Percentiles rank a stretch among this genome's conserved stretches.
Evolutionary conservation across 2,113 vertebrate genomes (phyloP).

Genomic region (Choloepus hoffmanni): DNA sequence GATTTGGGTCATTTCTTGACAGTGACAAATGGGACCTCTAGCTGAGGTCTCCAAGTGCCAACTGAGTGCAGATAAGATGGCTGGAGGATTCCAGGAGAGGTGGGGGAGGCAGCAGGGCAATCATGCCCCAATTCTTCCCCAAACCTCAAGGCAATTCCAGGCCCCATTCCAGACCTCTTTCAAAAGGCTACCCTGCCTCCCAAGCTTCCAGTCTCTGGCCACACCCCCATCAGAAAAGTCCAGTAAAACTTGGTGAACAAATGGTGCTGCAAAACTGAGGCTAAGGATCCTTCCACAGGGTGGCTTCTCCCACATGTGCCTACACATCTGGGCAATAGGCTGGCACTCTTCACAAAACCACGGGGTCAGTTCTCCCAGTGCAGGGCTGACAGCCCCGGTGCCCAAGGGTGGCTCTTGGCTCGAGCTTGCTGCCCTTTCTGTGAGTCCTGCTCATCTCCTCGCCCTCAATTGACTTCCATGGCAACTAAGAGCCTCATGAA

Average conservation of each 20-base stretch:
- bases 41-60: background rate
- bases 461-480: background rate
- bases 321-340: background rate
- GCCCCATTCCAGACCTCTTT: background rate
- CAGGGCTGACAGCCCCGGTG: background rate
- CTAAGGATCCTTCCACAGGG: too few species aligned
- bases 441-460: background rate
- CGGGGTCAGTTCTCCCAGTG: background rate
- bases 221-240: background rate
- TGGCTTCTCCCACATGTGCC: background rate
- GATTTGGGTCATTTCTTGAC: constrained; percentile 19
- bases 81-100: background rate
- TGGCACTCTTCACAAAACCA: background rate
- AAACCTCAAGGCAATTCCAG: background rate
- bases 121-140: background rate
- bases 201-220: background rate
- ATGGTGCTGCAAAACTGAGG: constrained; percentile 26
- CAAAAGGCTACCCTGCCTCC: background rate
- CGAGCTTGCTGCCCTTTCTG: background rate
- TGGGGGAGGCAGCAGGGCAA: background rate
- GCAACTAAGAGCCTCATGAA: background rate
- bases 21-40: background rate
- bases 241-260: background rate
- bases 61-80: background rate
- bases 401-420: background rate